A percentile compares a stretch with the other conserved stretches of the same genome.
Evolutionary conservation across 2,113 vertebrate genomes (phyloP).

Genomic region (Nanger granti): DNA sequence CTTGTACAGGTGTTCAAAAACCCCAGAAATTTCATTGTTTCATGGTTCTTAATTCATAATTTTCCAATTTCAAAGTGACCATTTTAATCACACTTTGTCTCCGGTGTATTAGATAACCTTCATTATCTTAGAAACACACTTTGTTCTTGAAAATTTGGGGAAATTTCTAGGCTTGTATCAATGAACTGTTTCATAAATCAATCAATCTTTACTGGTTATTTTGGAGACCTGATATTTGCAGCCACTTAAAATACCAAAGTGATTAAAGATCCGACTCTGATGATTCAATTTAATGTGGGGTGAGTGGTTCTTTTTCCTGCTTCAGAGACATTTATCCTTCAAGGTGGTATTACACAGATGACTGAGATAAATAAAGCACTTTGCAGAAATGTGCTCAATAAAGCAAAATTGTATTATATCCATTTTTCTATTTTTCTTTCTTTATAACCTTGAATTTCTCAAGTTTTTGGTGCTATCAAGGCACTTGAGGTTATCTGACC

Average conservation of each 20-base stretch:
- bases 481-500: not conserved
- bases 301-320: not conserved
- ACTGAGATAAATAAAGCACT: not conserved
- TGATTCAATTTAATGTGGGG: not conserved
- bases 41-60: not conserved
- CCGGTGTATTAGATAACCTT: not conserved
- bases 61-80: not conserved
- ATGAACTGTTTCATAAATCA: not conserved
- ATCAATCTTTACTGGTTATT: not conserved
- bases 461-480: not conserved
- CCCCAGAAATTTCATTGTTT: not conserved
- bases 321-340: not conserved
- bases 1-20: conserved; percentile 38
- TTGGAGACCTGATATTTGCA: not conserved
- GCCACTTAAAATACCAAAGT: not conserved
- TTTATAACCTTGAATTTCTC: not conserved
- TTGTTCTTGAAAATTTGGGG: not conserved
- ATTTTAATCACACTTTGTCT: not conserved
- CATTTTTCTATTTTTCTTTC: not conserved
- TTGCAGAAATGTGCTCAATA: not conserved
- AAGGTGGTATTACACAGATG: not conserved
- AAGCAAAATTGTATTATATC: not conserved
- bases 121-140: not conserved
- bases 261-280: not conserved
- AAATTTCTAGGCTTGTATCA: not conserved